Evolutionary conservation across 2,888 invertebrate species (phyloP).

Genomic region (Phyllotreta cruciferae): DNA sequence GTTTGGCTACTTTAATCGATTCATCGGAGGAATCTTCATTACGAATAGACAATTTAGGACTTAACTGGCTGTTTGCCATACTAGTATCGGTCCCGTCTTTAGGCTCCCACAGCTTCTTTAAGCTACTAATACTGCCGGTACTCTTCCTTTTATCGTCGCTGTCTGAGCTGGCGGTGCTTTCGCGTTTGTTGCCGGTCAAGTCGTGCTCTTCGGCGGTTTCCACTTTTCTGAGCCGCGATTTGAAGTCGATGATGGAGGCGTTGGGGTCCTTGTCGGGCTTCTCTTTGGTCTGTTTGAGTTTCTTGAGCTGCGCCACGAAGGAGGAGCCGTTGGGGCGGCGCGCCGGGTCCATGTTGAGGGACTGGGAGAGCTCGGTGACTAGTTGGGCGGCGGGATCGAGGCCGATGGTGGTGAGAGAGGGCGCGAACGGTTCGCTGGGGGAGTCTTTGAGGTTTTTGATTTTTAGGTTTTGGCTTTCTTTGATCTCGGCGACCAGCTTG

Average conservation of each 20-base stretch:
- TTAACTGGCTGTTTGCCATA: constrained; percentile 65
- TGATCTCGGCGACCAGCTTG: constrained; percentile 83
- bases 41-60: constrained; percentile 69
- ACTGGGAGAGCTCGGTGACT: constrained; percentile 85
- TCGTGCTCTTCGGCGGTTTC: constrained; percentile 62
- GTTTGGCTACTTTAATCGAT: constrained; percentile 62
- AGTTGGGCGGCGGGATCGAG: constrained; percentile 81
- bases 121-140: constrained; percentile 90
- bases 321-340: constrained; percentile 57
- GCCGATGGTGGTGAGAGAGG: constrained; percentile 63
- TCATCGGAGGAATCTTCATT: constrained; percentile 60
- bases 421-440: constrained; percentile 57
- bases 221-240: constrained; percentile 83
- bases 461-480: constrained; percentile 76
- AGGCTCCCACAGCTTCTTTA: constrained; percentile 92
- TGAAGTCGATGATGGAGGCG: constrained; percentile 82
- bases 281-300: constrained; percentile 69
- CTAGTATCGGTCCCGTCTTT: constrained; percentile 66
- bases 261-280: constrained; percentile 66
- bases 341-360: constrained; percentile 66
- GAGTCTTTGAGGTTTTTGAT: constrained; percentile 66
- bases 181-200: constrained; percentile 60
- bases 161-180: constrained; percentile 60
- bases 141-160: constrained; percentile 87
- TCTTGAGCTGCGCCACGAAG: constrained; percentile 75